Conservation (phyloP, 1,140 invertebrate species). For the Trypoxylus dichotomus region DNA sequence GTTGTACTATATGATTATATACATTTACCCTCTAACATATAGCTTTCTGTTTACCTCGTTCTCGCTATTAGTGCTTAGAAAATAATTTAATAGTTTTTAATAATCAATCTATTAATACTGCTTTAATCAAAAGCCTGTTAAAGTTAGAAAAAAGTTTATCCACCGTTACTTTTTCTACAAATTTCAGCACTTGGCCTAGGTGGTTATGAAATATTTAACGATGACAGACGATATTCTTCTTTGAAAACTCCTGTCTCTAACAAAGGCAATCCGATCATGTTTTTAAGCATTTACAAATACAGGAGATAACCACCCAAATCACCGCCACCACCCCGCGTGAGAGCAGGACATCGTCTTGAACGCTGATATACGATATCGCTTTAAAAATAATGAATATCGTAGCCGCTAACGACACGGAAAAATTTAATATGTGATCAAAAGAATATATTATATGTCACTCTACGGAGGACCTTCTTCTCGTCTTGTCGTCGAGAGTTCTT, state of each 20-base stretch:
- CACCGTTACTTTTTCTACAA: no score
- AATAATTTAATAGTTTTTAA: no score
- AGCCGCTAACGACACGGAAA: slow-evolving; percentile 28
- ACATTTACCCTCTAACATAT: no score
- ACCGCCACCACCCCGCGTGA: neutral
- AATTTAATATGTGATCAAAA: slow-evolving; percentile 37
- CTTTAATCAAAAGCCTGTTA: no score
- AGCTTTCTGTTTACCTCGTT: no score
- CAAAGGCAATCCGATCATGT: slow-evolving; percentile 21
- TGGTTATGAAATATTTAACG: no score
- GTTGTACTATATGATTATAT: no score
- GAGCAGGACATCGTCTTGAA: neutral
- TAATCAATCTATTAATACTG: no score
- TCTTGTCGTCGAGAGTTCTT: neutral
- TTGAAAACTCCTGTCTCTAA: neutral
- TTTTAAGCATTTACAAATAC: slow-evolving; percentile 4
- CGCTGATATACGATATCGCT: slow-evolving; percentile 23
- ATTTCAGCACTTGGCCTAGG: no score
- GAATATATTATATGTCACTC: slow-evolving; percentile 33
- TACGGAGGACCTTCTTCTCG: neutral
- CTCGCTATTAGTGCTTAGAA: no score
- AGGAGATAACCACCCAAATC: neutral
- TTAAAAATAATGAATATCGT: slow-evolving; percentile 30
- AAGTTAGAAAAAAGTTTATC: no score
- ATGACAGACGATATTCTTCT: no score